Evolutionary conservation across 2,797 vertebrate species (phyloP).

Genomic region (Muscicapa striata): DNA sequence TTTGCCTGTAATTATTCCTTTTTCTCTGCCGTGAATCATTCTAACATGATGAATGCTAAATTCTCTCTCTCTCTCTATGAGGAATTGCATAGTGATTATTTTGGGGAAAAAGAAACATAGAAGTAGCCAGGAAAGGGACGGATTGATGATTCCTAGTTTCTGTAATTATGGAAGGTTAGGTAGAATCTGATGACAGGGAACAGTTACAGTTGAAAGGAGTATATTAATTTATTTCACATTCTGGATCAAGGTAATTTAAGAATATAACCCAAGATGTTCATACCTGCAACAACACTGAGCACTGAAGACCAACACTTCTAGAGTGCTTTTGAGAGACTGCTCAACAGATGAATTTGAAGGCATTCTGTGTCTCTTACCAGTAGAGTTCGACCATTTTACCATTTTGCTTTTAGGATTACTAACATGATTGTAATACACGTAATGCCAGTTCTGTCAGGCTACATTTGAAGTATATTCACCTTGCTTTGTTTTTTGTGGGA

Average conservation of each 20-base stretch:
- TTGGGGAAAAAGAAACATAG: neutral
- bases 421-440: neutral
- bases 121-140: neutral
- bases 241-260: neutral
- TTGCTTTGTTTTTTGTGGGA: neutral
- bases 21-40: neutral
- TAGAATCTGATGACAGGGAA: neutral
- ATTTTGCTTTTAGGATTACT: neutral
- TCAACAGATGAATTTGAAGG: neutral
- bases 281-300: neutral
- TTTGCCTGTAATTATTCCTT: neutral
- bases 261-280: neutral
- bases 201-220: neutral
- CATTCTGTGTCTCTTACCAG: neutral
- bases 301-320: neutral
- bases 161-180: neutral
- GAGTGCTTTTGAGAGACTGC: neutral
- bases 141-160: neutral
- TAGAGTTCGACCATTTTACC: neutral
- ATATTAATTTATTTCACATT: neutral
- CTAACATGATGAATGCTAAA: neutral
- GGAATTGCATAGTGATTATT: neutral
- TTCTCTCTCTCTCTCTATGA: rapidly evolving
- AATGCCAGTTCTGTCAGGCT: neutral
- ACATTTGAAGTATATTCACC: neutral